Evolutionary conservation across 2,113 vertebrate species (phyloP).

Genomic region (Lipotes vexillifer): DNA sequence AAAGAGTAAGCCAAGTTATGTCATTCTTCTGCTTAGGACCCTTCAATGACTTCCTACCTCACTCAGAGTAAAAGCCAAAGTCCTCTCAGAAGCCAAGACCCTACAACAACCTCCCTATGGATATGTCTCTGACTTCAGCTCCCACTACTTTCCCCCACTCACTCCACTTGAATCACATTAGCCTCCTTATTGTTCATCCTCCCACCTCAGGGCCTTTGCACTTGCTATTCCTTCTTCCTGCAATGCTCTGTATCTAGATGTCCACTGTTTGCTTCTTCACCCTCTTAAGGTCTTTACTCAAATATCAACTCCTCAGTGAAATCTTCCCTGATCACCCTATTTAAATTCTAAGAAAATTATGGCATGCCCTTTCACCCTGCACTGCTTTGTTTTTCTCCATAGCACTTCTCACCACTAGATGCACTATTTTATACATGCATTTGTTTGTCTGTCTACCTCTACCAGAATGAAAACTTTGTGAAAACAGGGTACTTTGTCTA

Average conservation of each 20-base stretch:
- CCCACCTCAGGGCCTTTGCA: background rate
- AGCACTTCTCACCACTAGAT: background rate
- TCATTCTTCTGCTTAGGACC: background rate
- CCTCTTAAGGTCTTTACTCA: background rate
- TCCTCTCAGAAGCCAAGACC: background rate
- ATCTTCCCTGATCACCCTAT: background rate
- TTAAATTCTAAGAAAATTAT: constrained; percentile 14
- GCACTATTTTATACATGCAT: background rate
- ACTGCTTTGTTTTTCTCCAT: background rate
- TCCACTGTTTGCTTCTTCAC: background rate
- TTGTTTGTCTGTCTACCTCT: background rate
- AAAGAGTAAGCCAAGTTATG: background rate
- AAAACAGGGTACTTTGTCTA: background rate
- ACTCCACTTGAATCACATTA: background rate
- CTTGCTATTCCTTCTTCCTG: background rate
- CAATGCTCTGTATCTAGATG: background rate
- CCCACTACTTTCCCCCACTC: background rate
- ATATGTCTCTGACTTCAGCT: background rate
- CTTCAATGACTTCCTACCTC: constrained; percentile 3
- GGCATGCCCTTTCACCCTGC: background rate
- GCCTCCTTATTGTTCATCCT: background rate
- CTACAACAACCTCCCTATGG: background rate
- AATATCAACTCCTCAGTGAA: background rate
- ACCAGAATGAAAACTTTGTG: background rate
- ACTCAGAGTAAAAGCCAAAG: constrained; percentile 1